Evolutionary conservation across 2,797 vertebrate species (phyloP).

Genomic region (Rhinogobio ventralis): DNA sequence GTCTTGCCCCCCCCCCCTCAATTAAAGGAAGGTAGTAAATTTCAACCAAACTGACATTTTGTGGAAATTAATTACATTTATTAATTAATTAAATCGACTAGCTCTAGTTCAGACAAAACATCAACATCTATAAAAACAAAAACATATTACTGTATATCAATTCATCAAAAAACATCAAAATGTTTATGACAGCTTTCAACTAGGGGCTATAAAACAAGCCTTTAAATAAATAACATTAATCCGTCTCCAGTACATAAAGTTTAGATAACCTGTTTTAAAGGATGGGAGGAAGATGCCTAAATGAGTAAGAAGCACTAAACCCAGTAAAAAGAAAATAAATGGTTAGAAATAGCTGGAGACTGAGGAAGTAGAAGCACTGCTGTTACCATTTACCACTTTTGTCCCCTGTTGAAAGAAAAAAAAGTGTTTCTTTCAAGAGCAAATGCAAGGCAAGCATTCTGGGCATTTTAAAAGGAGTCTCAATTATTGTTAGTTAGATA

Average conservation of each 20-base stretch:
- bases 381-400: constrained; percentile 33
- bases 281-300: constrained; percentile 7
- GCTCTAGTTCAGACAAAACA: background rate
- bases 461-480: constrained; percentile 3
- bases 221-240: constrained; percentile 9
- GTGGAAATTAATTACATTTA: background rate
- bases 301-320: constrained; percentile 15
- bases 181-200: background rate
- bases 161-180: background rate
- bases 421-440: background rate
- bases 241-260: constrained; percentile 8
- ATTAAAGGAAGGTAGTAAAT: background rate
- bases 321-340: constrained; percentile 23
- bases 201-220: background rate
- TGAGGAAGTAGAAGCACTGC: constrained; percentile 4
- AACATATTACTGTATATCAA: background rate
- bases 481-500: background rate
- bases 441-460: background rate
- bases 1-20: background rate
- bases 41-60: background rate
- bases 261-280: constrained; percentile 16
- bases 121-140: background rate
- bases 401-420: constrained; percentile 29
- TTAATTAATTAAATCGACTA: background rate
- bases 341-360: constrained; percentile 29